phyloP scores from a whole-genome alignment of 2,888 invertebrate genomes.

The Stenodema calcarata region DNA sequence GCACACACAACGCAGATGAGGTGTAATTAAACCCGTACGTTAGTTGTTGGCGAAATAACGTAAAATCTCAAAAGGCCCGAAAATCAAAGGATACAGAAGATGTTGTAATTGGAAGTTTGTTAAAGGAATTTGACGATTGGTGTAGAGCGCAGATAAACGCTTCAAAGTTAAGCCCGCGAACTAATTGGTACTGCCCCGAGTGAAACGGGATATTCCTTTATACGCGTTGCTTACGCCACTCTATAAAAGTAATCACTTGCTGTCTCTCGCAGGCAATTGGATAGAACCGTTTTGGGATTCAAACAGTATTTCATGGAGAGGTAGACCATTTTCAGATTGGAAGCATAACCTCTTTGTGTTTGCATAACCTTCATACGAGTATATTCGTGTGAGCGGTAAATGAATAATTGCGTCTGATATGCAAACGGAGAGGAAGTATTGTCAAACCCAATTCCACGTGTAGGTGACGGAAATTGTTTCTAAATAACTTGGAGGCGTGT shows the following conservation, averaged over 20 bases:
- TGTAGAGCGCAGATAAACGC: slow-evolving; percentile 26
- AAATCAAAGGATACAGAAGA: slow-evolving; percentile 46
- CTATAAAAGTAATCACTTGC: slow-evolving; percentile 31
- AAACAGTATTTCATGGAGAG: not conserved
- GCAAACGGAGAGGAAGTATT: not conserved
- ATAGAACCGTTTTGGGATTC: not conserved
- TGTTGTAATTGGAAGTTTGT: slow-evolving; percentile 44
- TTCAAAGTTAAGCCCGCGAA: slow-evolving; percentile 36
- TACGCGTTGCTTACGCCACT: not conserved
- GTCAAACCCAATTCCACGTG: not conserved
- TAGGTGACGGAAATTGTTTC: not conserved
- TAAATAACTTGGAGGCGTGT: too few relatives aligned
- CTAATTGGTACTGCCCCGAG: slow-evolving; percentile 43
- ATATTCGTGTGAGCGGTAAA: not conserved
- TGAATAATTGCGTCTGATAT: not conserved
- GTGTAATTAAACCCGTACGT: slow-evolving; percentile 1
- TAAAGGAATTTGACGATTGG: slow-evolving; percentile 37
- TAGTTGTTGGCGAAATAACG: not conserved
- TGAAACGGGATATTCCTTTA: slow-evolving; percentile 41
- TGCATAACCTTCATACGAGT: not conserved
- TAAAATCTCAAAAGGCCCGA: slow-evolving; percentile 31
- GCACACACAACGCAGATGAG: not conserved
- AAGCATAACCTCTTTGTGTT: not conserved
- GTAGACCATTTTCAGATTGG: not conserved
- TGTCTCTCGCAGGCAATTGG: slow-evolving; percentile 33